Conservation (phyloP, 2,113 vertebrate species). For the Onychostoma macrolepis region DNA sequence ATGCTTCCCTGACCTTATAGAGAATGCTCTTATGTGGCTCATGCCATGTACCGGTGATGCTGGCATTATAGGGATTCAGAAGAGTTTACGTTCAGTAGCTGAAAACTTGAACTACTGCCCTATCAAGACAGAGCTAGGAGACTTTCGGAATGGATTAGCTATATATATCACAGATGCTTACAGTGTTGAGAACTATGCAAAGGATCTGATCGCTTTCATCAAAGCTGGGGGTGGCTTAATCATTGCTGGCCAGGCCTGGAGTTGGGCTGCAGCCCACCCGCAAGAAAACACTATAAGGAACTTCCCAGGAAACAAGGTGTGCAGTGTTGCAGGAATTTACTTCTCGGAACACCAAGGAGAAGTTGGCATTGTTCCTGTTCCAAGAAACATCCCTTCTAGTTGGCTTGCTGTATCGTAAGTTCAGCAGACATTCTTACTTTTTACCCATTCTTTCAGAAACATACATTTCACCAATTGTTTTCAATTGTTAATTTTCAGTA, state of each 20-base stretch:
- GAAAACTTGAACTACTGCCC: conserved; percentile 69
- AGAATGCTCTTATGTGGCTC: conserved; percentile 85
- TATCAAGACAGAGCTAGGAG: conserved; percentile 62
- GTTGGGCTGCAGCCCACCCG: conserved; percentile 76
- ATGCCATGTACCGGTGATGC: conserved; percentile 66
- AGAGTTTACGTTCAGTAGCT: conserved; percentile 64
- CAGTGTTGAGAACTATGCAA: conserved; percentile 58
- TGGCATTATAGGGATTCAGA: conserved; percentile 75
- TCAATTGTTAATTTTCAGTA: conserved; percentile 54
- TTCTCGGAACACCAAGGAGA: conserved; percentile 77
- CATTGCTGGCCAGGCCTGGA: conserved; percentile 85
- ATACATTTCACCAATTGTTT: neutral
- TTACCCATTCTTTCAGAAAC: neutral
- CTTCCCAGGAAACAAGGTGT: conserved; percentile 87
- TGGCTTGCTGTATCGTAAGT: conserved; percentile 83
- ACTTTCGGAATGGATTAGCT: conserved; percentile 57
- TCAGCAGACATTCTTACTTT: conserved; percentile 16
- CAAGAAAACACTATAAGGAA: conserved; percentile 74
- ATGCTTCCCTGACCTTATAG: conserved; percentile 75
- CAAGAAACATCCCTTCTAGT: conserved; percentile 80
- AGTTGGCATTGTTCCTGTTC: conserved; percentile 73
- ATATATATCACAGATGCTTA: conserved; percentile 84
- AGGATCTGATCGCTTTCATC: conserved; percentile 79
- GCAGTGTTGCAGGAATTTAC: conserved; percentile 84
- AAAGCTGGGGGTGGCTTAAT: conserved; percentile 85